phyloP scores from a whole-genome alignment of 2,797 vertebrate genomes.

The Thripadectes ignobilis region DNA sequence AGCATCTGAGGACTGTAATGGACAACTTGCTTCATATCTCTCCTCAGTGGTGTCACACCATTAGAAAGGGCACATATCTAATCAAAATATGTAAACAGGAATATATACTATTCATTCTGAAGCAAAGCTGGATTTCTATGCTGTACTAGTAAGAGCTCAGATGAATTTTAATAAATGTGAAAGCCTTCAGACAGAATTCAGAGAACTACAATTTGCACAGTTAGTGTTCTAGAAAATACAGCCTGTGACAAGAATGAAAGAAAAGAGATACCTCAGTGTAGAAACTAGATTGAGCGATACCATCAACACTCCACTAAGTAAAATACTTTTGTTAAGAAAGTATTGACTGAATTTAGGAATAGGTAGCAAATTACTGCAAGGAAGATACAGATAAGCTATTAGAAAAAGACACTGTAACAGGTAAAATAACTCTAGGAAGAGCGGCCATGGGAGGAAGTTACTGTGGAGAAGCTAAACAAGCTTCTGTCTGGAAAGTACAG shows the following conservation, averaged over 20 bases:
- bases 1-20: neutral
- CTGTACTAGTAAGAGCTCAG: neutral
- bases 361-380: neutral
- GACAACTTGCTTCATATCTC: neutral
- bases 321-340: neutral
- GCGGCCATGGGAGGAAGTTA: neutral
- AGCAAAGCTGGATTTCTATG: neutral
- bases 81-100: neutral
- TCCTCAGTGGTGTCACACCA: neutral
- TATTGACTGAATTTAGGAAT: neutral
- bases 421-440: neutral
- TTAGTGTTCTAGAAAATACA: neutral
- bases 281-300: neutral
- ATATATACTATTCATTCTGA: neutral
- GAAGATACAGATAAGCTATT: neutral
- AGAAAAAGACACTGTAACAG: neutral
- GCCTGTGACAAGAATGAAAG: neutral
- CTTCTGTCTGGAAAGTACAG: neutral
- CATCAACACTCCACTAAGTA: neutral
- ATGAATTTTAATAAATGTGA: neutral
- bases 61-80: neutral
- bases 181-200: neutral
- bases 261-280: neutral
- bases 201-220: neutral
- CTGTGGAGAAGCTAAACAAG: neutral